Percentiles rank a stretch among this genome's conserved stretches.
These are phyloP conservation scores for Automeris io DNA, from an alignment of 2,888 invertebrate genomes.

Conservation along the genomic window DNA sequence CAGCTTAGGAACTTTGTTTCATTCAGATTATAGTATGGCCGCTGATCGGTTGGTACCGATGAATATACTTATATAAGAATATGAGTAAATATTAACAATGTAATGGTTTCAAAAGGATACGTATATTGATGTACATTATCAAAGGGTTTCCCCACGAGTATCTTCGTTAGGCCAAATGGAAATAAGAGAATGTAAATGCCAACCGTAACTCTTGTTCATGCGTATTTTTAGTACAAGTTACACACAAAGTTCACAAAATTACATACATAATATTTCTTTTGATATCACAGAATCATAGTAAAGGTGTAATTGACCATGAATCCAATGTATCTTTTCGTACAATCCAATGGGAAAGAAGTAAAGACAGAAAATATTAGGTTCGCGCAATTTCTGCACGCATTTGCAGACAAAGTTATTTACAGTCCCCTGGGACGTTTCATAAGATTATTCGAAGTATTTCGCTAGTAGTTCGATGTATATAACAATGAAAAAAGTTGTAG, in stretches of 20 bases:
- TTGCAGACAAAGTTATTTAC: background rate
- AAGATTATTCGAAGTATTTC: background rate
- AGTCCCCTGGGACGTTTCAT: background rate
- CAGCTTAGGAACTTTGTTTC: too few relatives aligned
- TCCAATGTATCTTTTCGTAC: too few relatives aligned
- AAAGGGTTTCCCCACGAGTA: background rate
- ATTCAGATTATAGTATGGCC: too few relatives aligned
- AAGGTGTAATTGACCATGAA: too few relatives aligned
- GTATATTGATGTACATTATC: background rate
- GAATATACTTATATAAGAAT: too few relatives aligned
- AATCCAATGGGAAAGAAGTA: background rate
- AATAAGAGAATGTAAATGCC: background rate
- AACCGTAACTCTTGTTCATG: background rate
- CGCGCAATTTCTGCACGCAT: constrained; percentile 9
- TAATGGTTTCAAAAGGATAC: too few relatives aligned
- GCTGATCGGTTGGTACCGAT: too few relatives aligned
- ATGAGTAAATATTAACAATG: too few relatives aligned
- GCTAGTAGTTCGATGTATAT: background rate
- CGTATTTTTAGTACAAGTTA: background rate
- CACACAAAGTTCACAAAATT: background rate
- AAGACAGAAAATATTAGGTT: background rate
- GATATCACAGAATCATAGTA: too few relatives aligned
- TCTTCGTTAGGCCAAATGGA: background rate
- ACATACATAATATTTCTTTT: background rate
- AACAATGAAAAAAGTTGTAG: constrained; percentile 1